A percentile compares a stretch with the other conserved stretches of the same genome.
Evolutionary conservation across 2,113 vertebrate genomes (phyloP).

Genomic region (Stercorarius parasiticus): DNA sequence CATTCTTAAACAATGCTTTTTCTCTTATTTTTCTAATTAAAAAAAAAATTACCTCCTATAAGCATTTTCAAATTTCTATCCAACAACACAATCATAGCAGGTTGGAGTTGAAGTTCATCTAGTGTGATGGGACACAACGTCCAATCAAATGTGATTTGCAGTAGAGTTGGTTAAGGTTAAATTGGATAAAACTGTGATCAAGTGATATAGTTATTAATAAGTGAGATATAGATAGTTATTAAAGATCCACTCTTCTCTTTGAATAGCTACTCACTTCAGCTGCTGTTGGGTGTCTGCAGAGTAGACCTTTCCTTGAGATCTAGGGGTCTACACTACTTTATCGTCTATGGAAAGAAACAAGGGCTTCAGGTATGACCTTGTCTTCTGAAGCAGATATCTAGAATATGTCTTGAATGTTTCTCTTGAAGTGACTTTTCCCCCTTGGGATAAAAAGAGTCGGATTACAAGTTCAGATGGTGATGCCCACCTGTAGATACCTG

Average conservation of each 20-base stretch:
- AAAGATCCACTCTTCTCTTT: not conserved
- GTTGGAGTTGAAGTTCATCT: not conserved
- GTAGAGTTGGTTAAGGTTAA: not conserved
- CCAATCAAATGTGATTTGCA: not conserved
- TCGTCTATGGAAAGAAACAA: not conserved
- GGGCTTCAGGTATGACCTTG: not conserved
- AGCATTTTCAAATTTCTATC: not conserved
- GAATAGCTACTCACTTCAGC: not conserved
- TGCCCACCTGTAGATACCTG: not conserved
- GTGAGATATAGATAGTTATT: not conserved
- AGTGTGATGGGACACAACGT: not conserved
- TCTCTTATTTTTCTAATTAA: not conserved
- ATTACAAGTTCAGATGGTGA: not conserved
- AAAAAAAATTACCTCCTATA: not conserved
- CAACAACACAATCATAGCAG: accelerated
- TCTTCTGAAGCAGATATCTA: not conserved
- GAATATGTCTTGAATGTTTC: not conserved
- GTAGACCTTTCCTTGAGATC: not conserved
- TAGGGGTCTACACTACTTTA: not conserved
- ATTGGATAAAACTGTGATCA: not conserved
- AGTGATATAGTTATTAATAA: not conserved
- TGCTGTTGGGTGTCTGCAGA: not conserved
- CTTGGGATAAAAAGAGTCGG: not conserved
- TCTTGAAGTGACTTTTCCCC: not conserved
- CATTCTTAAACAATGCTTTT: not conserved